phyloP scores from a whole-genome alignment of 2,113 vertebrate species.

The Eretmochelys imbricata region DNA sequence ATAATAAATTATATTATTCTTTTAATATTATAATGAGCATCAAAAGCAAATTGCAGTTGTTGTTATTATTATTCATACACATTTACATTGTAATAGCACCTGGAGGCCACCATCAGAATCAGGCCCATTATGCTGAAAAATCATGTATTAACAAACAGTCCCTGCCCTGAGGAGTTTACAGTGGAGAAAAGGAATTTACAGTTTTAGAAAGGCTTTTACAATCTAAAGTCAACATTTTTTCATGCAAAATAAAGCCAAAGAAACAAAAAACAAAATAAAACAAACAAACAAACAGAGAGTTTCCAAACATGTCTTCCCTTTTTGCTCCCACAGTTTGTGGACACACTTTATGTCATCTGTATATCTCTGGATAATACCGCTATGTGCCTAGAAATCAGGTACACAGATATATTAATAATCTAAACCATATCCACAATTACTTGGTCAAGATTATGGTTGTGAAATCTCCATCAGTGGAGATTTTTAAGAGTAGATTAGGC shows the following conservation, averaged over 20 bases:
- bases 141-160: not conserved
- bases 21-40: not conserved
- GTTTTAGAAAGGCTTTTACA: not conserved
- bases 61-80: accelerated
- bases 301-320: not conserved
- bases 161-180: not conserved
- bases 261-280: not conserved
- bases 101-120: not conserved
- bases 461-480: too few relatives aligned
- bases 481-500: too few relatives aligned
- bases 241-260: not conserved
- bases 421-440: not conserved
- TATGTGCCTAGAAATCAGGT: not conserved
- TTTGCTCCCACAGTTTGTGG: not conserved
- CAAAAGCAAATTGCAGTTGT: not conserved
- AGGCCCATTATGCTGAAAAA: not conserved
- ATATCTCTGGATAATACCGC: not conserved
- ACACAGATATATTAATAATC: not conserved
- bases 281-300: not conserved
- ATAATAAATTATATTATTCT: not conserved
- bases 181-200: not conserved
- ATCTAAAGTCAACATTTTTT: not conserved
- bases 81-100: not conserved
- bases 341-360: not conserved
- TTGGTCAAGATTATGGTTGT: not conserved